Evolutionary conservation across 2,888 invertebrate genomes (phyloP).

Genomic region (Pheosia tremula): DNA sequence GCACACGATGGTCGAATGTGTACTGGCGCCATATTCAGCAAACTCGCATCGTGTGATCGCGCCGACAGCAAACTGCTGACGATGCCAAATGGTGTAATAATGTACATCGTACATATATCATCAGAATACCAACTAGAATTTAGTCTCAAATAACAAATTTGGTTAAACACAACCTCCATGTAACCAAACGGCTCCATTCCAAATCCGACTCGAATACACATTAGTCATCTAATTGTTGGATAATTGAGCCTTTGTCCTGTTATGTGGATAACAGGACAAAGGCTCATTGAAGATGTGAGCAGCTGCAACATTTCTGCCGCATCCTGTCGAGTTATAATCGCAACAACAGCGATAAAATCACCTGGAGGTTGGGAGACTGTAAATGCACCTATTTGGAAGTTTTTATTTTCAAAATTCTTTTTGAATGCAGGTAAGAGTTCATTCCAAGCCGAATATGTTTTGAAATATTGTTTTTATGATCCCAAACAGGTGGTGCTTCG

Average conservation of each 20-base stretch:
- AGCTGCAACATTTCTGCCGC: conserved; percentile 14
- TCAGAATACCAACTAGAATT: too few species aligned
- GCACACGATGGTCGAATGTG: too few species aligned
- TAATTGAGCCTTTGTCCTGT: conserved; percentile 6
- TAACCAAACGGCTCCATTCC: conserved; percentile 15
- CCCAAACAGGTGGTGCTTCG: too few species aligned
- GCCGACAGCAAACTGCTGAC: too few species aligned
- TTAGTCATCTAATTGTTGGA: conserved; percentile 30
- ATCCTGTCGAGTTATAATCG: neutral
- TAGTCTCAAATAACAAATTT: neutral
- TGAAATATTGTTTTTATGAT: too few species aligned
- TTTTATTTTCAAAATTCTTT: too few species aligned
- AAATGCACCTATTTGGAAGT: neutral
- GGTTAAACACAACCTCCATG: neutral
- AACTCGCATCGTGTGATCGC: too few species aligned
- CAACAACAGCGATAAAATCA: neutral
- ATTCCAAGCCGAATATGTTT: too few species aligned
- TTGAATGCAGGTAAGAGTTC: too few species aligned
- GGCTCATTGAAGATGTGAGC: conserved; percentile 21
- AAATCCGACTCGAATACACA: conserved; percentile 20
- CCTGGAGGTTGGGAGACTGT: neutral
- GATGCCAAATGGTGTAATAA: too few species aligned
- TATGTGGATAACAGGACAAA: conserved; percentile 27
- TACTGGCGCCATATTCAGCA: too few species aligned
- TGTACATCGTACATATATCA: too few species aligned